These are phyloP conservation scores for Rhadinocentrus ornatus DNA, from an alignment of 2,797 vertebrate genomes.

Conservation along the genomic window DNA sequence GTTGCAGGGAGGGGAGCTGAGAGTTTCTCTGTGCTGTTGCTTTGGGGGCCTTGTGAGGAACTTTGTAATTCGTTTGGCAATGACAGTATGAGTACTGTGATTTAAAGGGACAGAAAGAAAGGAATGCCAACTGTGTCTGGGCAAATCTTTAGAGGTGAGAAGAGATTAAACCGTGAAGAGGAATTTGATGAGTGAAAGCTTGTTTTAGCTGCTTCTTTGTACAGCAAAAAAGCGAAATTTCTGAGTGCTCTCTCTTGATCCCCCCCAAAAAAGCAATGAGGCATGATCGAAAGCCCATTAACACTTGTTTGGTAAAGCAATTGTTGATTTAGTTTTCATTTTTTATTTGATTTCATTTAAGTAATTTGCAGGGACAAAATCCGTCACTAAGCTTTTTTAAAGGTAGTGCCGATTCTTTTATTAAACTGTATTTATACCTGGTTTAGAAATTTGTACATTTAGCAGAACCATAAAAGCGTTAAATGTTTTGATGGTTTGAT, in stretches of 20 bases:
- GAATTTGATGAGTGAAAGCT: conserved; percentile 33
- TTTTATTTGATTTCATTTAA: not conserved
- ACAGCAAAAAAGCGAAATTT: conserved; percentile 27
- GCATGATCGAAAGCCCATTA: conserved; percentile 20
- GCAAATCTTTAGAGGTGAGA: conserved; percentile 38
- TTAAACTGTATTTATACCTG: not conserved
- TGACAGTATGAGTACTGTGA: conserved; percentile 28
- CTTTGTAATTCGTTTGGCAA: conserved; percentile 43
- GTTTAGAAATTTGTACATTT: not conserved
- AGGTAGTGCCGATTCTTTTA: not conserved
- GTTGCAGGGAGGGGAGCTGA: conserved; percentile 34
- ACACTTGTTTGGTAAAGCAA: conserved; percentile 15
- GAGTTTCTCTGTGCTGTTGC: conserved; percentile 42
- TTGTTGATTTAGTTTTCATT: not conserved
- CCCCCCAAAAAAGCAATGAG: conserved; percentile 15
- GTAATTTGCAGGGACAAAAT: not conserved
- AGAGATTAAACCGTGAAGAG: conserved; percentile 35
- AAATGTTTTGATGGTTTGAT: too few species aligned
- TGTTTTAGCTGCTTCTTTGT: conserved; percentile 35
- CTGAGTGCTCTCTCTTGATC: conserved; percentile 24
- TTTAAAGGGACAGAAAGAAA: conserved; percentile 37
- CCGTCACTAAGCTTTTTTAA: not conserved
- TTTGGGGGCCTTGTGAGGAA: conserved; percentile 42
- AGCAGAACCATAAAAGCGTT: too few species aligned
- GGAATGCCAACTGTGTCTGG: conserved; percentile 31